A percentile compares a stretch with the other conserved stretches of the same genome.
Evolutionary conservation across 2,888 invertebrate species (phyloP).

Genomic region (Caenorhabditis auriculariae): DNA sequence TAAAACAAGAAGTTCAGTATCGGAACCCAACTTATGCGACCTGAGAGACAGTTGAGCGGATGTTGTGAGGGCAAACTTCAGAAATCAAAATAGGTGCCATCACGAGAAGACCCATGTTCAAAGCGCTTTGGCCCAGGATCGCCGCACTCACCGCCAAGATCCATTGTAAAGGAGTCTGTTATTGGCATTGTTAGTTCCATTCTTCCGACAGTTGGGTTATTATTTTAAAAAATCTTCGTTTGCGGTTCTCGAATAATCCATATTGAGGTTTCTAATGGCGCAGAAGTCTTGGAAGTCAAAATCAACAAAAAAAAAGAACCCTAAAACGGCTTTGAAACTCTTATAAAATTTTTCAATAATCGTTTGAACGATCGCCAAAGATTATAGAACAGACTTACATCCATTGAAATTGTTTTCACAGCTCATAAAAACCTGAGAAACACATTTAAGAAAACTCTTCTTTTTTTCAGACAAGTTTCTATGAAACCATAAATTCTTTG

Average conservation of each 20-base stretch:
- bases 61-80: conserved; percentile 55
- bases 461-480: no score
- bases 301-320: no score
- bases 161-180: conserved; percentile 6
- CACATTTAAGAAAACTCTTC: no score
- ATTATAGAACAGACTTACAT: no score
- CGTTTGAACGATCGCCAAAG: no score
- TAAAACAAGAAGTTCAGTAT: conserved; percentile 14
- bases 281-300: no score
- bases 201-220: not conserved
- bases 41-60: conserved; percentile 45
- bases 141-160: conserved; percentile 26
- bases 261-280: no score
- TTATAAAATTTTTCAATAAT: no score
- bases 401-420: no score
- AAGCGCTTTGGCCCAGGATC: conserved; percentile 44
- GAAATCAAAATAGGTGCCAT: conserved; percentile 56
- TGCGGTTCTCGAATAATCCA: not conserved
- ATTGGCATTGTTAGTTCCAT: not conserved
- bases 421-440: no score
- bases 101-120: conserved; percentile 51
- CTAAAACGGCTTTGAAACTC: no score
- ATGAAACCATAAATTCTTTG: no score
- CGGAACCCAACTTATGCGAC: conserved; percentile 1
- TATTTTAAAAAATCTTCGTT: not conserved